Evolutionary conservation across 2,888 invertebrate genomes (phyloP), one percentile per base, ranked within the genome.

Genomic region (Galerucella nymphaeae): DNA sequence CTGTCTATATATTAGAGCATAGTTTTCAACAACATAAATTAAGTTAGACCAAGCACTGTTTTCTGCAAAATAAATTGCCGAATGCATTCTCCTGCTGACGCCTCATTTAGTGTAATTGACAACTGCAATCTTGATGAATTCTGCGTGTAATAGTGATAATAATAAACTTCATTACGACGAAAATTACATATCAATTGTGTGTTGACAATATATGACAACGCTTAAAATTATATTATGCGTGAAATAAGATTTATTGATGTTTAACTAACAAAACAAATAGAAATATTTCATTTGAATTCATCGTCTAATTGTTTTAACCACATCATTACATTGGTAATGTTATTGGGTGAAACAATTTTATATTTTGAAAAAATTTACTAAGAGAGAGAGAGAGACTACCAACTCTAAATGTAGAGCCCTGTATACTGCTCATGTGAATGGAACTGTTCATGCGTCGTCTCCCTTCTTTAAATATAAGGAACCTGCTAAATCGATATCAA

Each of bases 171-270:
- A 57, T 58, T 58, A 41, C 23, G 42, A 42, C 45, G 58, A 18
- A 42, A 66, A 66, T 66, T 58, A 58, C 57, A 13, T 57, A 57
- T 42, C 42, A 58, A 66, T 58, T 42, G 45, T 20, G 58, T 45
- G 66, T 66, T 66, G 41, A 66, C 38, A 57, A 57, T 57, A 10
- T 41, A 57, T 57, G n/a, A 41, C 41, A 58, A 38, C 53, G 41
- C 53, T 65, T 18, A 50, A 50, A 18, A 0, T 18, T 18, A 58
- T 58, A 30, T 58, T 14, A 30, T 58, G 23, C 30, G 23, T 30
- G 30, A 58, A 58, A 58, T 23, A 58, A 23, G 14, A 58, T 58
- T n/a, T 55, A n/a, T 45, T 3, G 53, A 18, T 53, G 53, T 53
- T 53, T 53, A 10, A 53, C 18, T 18, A 53, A 53, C 10, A 16